Evolutionary conservation across 1,140 invertebrate genomes (phyloP).

Genomic region (Diachasma alloeum): DNA sequence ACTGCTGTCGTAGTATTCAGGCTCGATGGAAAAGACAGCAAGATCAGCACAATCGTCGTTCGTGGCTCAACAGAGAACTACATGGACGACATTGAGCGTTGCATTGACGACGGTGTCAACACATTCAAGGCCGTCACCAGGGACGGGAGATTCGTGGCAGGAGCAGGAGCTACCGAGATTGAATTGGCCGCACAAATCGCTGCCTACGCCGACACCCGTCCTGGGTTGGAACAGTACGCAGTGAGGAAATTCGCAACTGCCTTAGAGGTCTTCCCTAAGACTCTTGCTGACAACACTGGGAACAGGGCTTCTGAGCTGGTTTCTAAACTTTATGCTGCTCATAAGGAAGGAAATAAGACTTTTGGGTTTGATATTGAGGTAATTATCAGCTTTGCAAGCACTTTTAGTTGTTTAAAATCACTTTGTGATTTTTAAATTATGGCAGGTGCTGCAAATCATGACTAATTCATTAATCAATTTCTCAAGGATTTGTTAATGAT

Average conservation of each 20-base stretch:
- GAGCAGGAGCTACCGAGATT: conserved; percentile 95
- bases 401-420: too few relatives aligned
- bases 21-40: conserved; percentile 80
- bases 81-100: conserved; percentile 99
- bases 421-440: conserved; percentile 16
- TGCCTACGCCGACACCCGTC: conserved; percentile 87
- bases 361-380: conserved; percentile 91
- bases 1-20: conserved; percentile 93
- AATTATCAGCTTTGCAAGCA: too few relatives aligned
- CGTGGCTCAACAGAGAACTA: conserved; percentile 97
- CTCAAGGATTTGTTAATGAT: too few relatives aligned
- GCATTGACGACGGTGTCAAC: conserved; percentile 98
- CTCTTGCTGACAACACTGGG: conserved; percentile 94
- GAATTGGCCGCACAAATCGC: conserved; percentile 89
- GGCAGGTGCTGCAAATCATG: neutral
- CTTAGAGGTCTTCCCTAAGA: conserved; percentile 89
- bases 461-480: too few relatives aligned
- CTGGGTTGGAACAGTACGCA: conserved; percentile 97
- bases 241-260: conserved; percentile 94
- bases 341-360: conserved; percentile 86
- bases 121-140: conserved; percentile 86
- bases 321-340: conserved; percentile 91
- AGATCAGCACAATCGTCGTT: conserved; percentile 92
- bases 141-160: conserved; percentile 85
- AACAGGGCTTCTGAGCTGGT: conserved; percentile 86